Percentiles rank a stretch among this genome's conserved stretches.
Conservation (phyloP, 1,140 invertebrate genomes). For the Calephelis virginiensis region DNA sequence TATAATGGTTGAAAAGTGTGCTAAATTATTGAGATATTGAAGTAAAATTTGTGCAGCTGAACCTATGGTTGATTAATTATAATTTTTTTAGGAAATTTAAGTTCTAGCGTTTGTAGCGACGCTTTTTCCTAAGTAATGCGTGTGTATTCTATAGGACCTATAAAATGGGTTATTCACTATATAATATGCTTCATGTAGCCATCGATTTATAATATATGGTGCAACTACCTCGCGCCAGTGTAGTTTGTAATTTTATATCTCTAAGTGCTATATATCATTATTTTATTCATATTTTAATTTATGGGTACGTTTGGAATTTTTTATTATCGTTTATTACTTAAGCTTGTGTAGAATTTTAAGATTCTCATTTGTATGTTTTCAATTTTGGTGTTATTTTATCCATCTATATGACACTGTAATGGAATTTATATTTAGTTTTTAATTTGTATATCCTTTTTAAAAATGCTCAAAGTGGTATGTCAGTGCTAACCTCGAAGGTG, state of each 20-base stretch:
- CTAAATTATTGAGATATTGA: background rate
- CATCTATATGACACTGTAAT: constrained; percentile 53
- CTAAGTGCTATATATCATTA: constrained; percentile 40
- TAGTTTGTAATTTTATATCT: constrained; percentile 38
- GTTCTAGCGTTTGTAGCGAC: constrained; percentile 1
- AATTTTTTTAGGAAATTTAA: background rate
- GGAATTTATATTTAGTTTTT: constrained; percentile 27
- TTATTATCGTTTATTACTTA: constrained; percentile 58
- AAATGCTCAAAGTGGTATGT: constrained; percentile 21
- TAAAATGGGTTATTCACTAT: background rate
- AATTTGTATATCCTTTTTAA: constrained; percentile 15
- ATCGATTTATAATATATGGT: constrained; percentile 21
- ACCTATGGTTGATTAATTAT: background rate
- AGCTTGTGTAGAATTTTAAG: constrained; percentile 62
- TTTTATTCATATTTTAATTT: constrained; percentile 50
- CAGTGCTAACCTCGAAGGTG: constrained; percentile 14
- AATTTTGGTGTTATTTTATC: constrained; percentile 54
- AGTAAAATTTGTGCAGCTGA: background rate
- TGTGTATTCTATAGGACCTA: background rate
- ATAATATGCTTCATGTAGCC: constrained; percentile 20
- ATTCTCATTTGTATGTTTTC: constrained; percentile 58
- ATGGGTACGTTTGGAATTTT: constrained; percentile 62
- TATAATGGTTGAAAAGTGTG: too few species aligned
- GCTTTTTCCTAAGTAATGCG: constrained; percentile 1
- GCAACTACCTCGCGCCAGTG: constrained; percentile 28